Evolutionary conservation across 2,113 vertebrate genomes (phyloP).

Genomic region (Polypterus senegalus): DNA sequence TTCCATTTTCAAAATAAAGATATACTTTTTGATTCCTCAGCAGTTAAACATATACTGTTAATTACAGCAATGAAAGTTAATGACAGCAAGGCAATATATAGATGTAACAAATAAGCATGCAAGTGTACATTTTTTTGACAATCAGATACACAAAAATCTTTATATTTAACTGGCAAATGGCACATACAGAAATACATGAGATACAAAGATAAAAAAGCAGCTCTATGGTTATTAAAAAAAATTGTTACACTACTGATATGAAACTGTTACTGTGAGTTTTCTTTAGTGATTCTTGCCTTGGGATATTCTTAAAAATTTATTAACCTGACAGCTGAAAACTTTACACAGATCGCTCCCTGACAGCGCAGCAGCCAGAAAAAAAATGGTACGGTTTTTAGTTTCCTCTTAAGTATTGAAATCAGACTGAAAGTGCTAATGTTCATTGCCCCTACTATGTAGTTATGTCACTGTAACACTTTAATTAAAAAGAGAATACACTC

Average conservation of each 20-base stretch:
- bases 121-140: too few relatives aligned
- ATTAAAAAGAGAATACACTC: too few relatives aligned
- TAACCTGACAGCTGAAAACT: constrained; percentile 65
- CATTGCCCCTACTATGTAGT: constrained; percentile 26
- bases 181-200: neutral
- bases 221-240: constrained; percentile 61
- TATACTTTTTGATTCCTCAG: too few relatives aligned
- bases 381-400: constrained; percentile 32
- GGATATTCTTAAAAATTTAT: constrained; percentile 72
- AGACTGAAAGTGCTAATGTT: constrained; percentile 32
- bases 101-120: too few relatives aligned
- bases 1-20: too few relatives aligned
- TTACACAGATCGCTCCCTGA: constrained; percentile 55
- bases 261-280: constrained; percentile 51
- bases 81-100: too few relatives aligned
- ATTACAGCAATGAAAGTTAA: too few relatives aligned
- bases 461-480: too few relatives aligned
- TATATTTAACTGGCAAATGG: too few relatives aligned
- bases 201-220: constrained; percentile 8
- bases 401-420: constrained; percentile 49
- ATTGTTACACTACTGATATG: constrained; percentile 53
- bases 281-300: constrained; percentile 58
- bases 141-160: too few relatives aligned
- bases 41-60: too few relatives aligned
- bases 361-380: constrained; percentile 39